Base-by-base conservation (phyloP, 2,888 invertebrate genomes). In the Eudasyphora cyanicolor region DNA sequence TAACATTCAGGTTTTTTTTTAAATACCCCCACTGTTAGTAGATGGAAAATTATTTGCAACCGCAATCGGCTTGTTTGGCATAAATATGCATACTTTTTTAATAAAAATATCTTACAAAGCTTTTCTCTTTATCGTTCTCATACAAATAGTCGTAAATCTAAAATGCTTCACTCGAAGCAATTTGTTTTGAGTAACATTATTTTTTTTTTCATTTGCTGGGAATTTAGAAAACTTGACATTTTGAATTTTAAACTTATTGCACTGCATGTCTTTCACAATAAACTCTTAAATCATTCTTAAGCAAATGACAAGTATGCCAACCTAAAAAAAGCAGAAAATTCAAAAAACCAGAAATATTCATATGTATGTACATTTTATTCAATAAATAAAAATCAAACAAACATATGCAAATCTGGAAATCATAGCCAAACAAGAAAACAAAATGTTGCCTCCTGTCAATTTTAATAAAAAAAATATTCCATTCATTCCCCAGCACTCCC, bases 401-500 rank as follows among this genome's bases (percentile, higher is more conserved):
- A 38, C 64, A 64, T 64, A 64, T 19, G 35, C 27, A 64, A 17
- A 38, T 64, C 24, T 32, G 32, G n/a, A 29, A 32, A 17, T 19
- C 35, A 64, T 21, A 35, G n/a, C 19, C 17, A 60, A 60, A 17
- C 17, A 12, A 64, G 10, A 64, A 67, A 79, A 71, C 54, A 74
- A 77, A 83, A 75, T 62, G 57, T 64, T 76, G 74, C 38, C 32
- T 76, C 21, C 45, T 76, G 75, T 75, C 71, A 83, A 49, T 78
- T 78, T 60, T 60, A 29, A 60, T 78, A 60, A 79, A 77, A 64
- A 70, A 70, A n/a, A 19, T 71, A 14, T 32, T 60, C 75, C 21
- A 12, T 21, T 51, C 51, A 5, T 5, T 17, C 49, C 49, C 19
- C 49, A 4, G 4, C 10, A 4, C 6, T 14, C 7, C 45, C 45